Percentiles rank a stretch among this genome's conserved stretches.
Conservation (phyloP, 2,113 vertebrate genomes). For the Xenopus laevis region DNA sequence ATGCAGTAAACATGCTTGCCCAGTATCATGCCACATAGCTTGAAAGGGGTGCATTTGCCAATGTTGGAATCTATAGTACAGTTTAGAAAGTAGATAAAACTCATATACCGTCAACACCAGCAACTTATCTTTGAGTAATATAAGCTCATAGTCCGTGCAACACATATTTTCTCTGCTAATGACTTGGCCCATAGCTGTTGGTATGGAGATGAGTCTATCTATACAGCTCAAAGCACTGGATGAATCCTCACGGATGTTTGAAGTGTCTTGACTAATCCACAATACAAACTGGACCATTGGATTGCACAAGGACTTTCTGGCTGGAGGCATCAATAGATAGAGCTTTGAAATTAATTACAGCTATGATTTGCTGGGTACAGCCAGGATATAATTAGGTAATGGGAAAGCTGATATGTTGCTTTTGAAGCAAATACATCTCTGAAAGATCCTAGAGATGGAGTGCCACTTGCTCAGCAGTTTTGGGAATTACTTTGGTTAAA, state of each 20-base stretch:
- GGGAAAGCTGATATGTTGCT: slow-evolving; percentile 31
- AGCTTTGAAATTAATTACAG: slow-evolving; percentile 49
- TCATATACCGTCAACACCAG: too few species aligned
- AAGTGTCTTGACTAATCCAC: slow-evolving; percentile 47
- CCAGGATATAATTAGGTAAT: slow-evolving; percentile 32
- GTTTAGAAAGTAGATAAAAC: too few species aligned
- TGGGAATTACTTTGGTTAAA: background rate
- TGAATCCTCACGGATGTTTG: slow-evolving; percentile 30
- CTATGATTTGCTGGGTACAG: slow-evolving; percentile 42
- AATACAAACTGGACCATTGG: slow-evolving; percentile 39
- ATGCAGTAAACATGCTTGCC: too few species aligned
- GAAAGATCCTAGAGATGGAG: slow-evolving; percentile 14
- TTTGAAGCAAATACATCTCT: slow-evolving; percentile 35
- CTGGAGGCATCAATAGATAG: slow-evolving; percentile 41
- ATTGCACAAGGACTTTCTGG: slow-evolving; percentile 41
- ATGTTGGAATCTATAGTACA: too few species aligned
- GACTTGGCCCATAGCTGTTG: slow-evolving; percentile 19
- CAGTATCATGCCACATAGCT: too few species aligned
- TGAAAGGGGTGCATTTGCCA: too few species aligned
- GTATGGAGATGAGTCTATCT: slow-evolving; percentile 19
- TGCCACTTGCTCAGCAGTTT: slow-evolving; percentile 16
- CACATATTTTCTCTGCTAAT: background rate
- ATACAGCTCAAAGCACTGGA: slow-evolving; percentile 21
- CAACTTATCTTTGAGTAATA: too few species aligned
- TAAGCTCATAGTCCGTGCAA: background rate